These are phyloP conservation scores for Luidia sarsii DNA, from an alignment of 53 echinoderm and acorn worm genomes.

Conservation along the genomic window DNA sequence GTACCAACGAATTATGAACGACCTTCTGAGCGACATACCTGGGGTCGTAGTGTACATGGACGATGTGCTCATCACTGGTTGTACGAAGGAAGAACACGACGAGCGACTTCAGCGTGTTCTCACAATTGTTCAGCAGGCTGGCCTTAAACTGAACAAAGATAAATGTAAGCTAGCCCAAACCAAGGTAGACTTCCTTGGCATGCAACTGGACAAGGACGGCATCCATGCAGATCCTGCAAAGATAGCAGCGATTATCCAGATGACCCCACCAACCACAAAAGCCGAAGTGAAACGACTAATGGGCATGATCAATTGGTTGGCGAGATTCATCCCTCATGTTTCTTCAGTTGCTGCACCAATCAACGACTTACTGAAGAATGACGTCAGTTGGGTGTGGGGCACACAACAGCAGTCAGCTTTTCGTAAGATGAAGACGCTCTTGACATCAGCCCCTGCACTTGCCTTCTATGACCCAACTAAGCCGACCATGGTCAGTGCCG, in stretches of 20 bases:
- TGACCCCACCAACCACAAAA: conserved; percentile 25
- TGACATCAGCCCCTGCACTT: conserved; percentile 29
- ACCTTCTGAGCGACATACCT: neutral
- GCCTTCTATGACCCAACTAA: conserved; percentile 22
- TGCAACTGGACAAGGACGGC: neutral
- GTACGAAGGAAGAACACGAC: conserved; percentile 26
- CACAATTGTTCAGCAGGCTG: neutral
- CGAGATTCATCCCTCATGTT: conserved; percentile 22
- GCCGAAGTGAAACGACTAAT: conserved; percentile 14
- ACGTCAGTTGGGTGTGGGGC: conserved; percentile 10
- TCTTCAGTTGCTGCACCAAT: conserved; percentile 32
- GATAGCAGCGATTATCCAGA: conserved; percentile 14
- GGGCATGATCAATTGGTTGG: conserved; percentile 30
- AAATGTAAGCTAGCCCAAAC: conserved; percentile 18
- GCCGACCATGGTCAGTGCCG: conserved; percentile 29
- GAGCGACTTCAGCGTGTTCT: conserved; percentile 14
- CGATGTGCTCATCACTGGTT: conserved; percentile 26
- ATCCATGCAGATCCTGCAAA: conserved; percentile 25
- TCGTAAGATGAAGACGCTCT: conserved; percentile 4
- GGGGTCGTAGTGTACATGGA: conserved; percentile 32
- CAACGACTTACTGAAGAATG: conserved; percentile 26
- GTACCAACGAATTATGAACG: conserved; percentile 12
- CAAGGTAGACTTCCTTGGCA: neutral
- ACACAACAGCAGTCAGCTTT: conserved; percentile 7
- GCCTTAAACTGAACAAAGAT: conserved; percentile 6